Base-by-base conservation (phyloP, 1,140 invertebrate species). In the Drosophila elegans region DNA sequence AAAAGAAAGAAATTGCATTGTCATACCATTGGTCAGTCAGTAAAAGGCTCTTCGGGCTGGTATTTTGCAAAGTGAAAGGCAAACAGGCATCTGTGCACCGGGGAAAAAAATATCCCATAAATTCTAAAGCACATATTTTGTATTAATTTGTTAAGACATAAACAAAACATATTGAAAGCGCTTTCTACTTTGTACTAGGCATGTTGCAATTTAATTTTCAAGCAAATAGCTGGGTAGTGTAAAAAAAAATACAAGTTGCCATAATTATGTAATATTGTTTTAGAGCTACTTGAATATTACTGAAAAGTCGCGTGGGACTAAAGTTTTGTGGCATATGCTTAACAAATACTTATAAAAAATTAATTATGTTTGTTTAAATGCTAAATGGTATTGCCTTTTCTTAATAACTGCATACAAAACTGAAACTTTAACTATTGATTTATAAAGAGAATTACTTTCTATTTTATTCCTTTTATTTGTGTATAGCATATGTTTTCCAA, bases 61-160 rank as follows among this genome's bases (percentile, higher is more conserved):
- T 67, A 72, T 61, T 75, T 85, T 51, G 67, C 49, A 67, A 86
- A 86, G 82, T 83, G 82, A 86, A 86, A 86, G 82, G 83, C 62
- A 64, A 27, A 44, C 46, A 41, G 64, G 44, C 42, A 71, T 39
- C 34, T 34, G 32, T 56, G 66, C 68, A 71, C 51, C 48, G 16
- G 45, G 38, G n/a, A 48, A 38, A 56, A 56, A 32, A 29, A 3
- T 16, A 16, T 29, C 39, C 32, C 27, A 27, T 68, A 39, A 66
- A 66, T 68, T 59, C 55, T 63, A 60, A 60, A 34, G 29, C 12
- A 42, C 21, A 62, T 32, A 41, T 16, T 51, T 36, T 42, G 12
- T 25, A 60, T 32, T 21, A 34, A 32, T 6, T 49, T 51, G 25
- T 32, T 3, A 2, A 4, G 46, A 12, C 12, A n/a, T 48, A 48